phyloP scores from a whole-genome alignment of 92 coral and sea anemone genomes.

The Siderastrea radians region DNA sequence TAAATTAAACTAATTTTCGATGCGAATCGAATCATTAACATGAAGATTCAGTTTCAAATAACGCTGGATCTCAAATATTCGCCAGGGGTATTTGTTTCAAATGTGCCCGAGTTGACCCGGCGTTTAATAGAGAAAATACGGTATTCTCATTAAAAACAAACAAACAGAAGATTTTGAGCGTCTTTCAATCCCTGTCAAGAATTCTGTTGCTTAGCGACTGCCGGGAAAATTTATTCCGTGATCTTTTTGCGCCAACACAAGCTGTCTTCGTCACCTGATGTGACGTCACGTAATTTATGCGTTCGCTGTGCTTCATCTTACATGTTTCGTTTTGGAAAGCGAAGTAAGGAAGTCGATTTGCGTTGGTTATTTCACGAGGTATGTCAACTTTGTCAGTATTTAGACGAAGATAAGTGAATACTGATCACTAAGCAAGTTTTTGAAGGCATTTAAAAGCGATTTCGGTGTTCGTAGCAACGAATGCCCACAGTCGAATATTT shows the following conservation, averaged over 20 bases:
- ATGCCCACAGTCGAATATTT: conserved; percentile 26
- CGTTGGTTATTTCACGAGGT: conserved; percentile 26
- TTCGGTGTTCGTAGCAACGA: conserved; percentile 3
- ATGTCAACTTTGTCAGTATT: neutral
- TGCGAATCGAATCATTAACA: no score
- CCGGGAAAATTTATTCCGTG: conserved; percentile 27
- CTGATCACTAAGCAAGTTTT: neutral
- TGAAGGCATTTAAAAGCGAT: neutral
- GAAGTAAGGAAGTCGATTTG: conserved; percentile 27
- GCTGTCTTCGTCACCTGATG: conserved; percentile 57
- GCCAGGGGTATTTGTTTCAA: no score
- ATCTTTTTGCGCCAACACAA: conserved; percentile 30
- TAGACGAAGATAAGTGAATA: neutral
- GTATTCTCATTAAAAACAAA: no score
- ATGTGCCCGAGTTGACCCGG: no score
- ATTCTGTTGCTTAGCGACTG: conserved; percentile 5
- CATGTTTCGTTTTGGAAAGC: conserved; percentile 31
- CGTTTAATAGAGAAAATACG: no score
- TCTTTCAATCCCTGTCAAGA: neutral
- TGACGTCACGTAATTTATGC: conserved; percentile 57
- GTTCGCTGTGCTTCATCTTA: conserved; percentile 25
- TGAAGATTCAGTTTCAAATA: no score
- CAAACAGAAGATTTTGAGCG: no score
- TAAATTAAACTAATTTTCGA: no score
- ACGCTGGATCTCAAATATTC: no score